Base-by-base conservation (phyloP, 2,888 invertebrate genomes). In the Sphinx pinastri region DNA sequence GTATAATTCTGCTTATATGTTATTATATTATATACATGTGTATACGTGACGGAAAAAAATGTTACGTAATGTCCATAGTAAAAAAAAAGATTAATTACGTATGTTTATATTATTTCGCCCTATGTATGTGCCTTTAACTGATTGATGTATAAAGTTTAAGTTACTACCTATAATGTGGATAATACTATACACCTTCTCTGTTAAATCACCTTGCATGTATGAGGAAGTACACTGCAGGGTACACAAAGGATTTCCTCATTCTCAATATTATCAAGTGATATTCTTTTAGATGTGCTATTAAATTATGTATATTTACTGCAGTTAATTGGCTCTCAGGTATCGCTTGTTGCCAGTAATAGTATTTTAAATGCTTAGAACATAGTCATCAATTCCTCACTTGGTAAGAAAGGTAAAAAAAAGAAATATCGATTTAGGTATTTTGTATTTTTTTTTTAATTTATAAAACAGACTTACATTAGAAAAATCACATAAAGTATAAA, bases 391-490 rank as follows among this genome's bases (percentile, higher is more conserved):
- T 38, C 38, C 38, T 38, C 7, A 16, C 16, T 6, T 54, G 7
- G 2, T 7, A 54, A 10, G 12, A 2, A 47, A 19, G 63, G 63
- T 19, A 67, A 54, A 63, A 63, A 45, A n/a, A 16, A 59, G 38
- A 68, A 69, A 31, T 52, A 69, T 51, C 52, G 70, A 51, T 69
- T 73, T 88, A 85, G 84, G 79, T 82, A 80, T 90, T 90, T 92
- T 92, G 81, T 88, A 89, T 89, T 92, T 63, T 89, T 92, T 63
- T 51, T 90, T 88, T 85, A 85, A 88, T 88, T 92, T 92, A 89
- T 93, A 90, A 88, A 94, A 94, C 94, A 94, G 92, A 93, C 94
- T 94, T 94, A 94, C 90, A 90, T 88, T 88, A 92, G 80, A 90
- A 91, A 79, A 94, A 92, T 94, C 94, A 94, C 94, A 94, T 92